phyloP scores from a whole-genome alignment of 2,113 vertebrate genomes.

The Callocephalon fimbriatum region DNA sequence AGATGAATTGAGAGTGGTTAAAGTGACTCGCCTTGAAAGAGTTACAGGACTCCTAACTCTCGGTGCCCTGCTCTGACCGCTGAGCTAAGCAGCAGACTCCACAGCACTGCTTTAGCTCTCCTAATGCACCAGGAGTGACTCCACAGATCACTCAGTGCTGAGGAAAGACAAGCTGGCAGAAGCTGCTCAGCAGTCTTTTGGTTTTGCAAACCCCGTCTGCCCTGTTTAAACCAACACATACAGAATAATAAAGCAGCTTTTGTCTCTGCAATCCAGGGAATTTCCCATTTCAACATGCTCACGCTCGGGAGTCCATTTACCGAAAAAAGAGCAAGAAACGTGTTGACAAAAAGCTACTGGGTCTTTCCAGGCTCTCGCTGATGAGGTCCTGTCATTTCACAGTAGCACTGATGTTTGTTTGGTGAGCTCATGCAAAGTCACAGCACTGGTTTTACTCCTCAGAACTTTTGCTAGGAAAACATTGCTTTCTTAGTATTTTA shows the following conservation, averaged over 20 bases:
- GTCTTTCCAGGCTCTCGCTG: not conserved
- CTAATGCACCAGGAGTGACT: not conserved
- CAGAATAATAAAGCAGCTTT: not conserved
- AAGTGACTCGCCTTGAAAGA: not conserved
- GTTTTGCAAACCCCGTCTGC: not conserved
- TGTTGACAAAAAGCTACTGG: not conserved
- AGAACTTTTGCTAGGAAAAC: not conserved
- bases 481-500: not conserved
- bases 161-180: not conserved
- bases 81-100: not conserved
- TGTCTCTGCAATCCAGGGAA: not conserved
- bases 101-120: not conserved
- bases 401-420: not conserved
- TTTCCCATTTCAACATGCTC: slow-evolving; percentile 2
- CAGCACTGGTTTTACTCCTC: not conserved
- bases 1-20: not conserved
- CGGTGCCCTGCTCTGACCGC: not conserved
- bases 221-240: not conserved
- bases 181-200: not conserved
- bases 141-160: not conserved
- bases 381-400: not conserved
- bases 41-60: not conserved
- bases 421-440: not conserved
- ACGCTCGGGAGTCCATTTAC: not conserved
- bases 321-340: not conserved